Percentiles rank a stretch among this genome's conserved stretches.
Conservation (phyloP, 2,888 invertebrate species). For the Oligia fasciuncula region DNA sequence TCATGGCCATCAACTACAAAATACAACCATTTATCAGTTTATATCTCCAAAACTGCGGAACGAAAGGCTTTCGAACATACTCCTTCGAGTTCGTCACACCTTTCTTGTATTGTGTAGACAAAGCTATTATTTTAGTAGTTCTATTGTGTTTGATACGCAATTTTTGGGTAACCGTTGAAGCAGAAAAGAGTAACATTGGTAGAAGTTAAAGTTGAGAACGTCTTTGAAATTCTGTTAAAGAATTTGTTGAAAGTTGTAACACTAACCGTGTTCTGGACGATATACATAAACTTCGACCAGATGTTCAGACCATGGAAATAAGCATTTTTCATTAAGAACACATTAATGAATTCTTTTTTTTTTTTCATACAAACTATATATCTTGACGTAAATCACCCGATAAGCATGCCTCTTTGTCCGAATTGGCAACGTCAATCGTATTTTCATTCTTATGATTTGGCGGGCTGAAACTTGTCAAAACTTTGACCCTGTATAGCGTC, state of each 20-base stretch:
- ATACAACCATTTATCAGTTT: constrained; percentile 46
- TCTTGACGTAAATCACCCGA: too few species aligned
- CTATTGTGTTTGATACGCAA: constrained; percentile 48
- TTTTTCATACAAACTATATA: too few species aligned
- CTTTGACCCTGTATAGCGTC: too few species aligned
- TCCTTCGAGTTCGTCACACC: constrained; percentile 52
- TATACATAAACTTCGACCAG: too few species aligned
- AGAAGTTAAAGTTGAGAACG: constrained; percentile 1
- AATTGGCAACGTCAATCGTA: too few species aligned
- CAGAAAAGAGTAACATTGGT: background rate
- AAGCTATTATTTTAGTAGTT: constrained; percentile 28
- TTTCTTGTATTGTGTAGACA: constrained; percentile 38
- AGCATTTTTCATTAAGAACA: too few species aligned
- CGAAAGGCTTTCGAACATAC: constrained; percentile 29
- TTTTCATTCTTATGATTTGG: too few species aligned
- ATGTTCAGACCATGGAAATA: too few species aligned
- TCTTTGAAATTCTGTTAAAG: constrained; percentile 6
- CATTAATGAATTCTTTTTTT: too few species aligned
- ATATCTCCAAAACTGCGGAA: constrained; percentile 50
- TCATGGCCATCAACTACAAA: constrained; percentile 44
- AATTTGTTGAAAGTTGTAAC: background rate
- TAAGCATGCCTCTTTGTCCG: too few species aligned
- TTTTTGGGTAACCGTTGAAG: constrained; percentile 36
- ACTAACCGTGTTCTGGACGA: too few species aligned
- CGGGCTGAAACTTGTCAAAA: too few species aligned